Evolutionary conservation across 2,113 vertebrate species (phyloP).

Genomic region (Ptyas mucosa): DNA sequence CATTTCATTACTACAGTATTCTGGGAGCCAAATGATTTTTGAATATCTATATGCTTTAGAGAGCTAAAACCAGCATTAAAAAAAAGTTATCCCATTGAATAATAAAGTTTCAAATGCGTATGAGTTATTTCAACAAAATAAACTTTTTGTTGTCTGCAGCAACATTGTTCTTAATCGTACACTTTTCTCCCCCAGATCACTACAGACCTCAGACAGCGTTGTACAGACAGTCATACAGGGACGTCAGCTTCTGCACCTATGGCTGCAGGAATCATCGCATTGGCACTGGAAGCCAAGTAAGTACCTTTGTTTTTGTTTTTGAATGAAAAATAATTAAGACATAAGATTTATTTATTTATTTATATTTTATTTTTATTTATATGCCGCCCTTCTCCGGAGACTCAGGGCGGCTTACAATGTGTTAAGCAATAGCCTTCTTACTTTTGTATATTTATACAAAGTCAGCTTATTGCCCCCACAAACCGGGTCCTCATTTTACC

Average conservation of each 20-base stretch:
- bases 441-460: no score
- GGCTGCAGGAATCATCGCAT: constrained; percentile 96
- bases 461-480: no score
- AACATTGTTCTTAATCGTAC: constrained; percentile 41
- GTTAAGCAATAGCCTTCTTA: no score
- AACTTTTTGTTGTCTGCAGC: constrained; percentile 38
- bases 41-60: neutral
- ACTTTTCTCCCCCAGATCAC: constrained; percentile 85
- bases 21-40: neutral
- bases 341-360: no score
- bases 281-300: constrained; percentile 99
- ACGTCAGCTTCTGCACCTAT: constrained; percentile 97
- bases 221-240: constrained; percentile 98
- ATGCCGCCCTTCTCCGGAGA: no score
- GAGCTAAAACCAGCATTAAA: neutral
- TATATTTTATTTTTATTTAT: no score
- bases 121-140: neutral
- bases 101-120: neutral
- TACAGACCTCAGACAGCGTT: constrained; percentile 95
- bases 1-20: constrained; percentile 13
- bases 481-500: no score
- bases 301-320: constrained; percentile 56
- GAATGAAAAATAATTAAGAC: neutral
- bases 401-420: no score
- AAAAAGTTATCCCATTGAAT: neutral